Evolutionary conservation across 2,888 invertebrate species (phyloP), one percentile per base, ranked within the genome.

Genomic region (Ommatoiulus sabulosus): DNA sequence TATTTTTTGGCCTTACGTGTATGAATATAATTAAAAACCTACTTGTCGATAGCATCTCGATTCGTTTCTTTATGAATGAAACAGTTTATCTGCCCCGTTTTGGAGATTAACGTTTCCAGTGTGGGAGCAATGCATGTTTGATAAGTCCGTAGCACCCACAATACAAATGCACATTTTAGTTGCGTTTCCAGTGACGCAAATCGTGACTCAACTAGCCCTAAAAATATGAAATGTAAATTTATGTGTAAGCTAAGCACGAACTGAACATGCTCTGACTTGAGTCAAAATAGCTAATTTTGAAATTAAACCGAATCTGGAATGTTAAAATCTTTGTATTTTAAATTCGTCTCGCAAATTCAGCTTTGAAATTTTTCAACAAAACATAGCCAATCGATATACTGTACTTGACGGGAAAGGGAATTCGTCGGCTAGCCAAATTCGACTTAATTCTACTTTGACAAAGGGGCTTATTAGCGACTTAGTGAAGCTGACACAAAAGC

Each of bases 111-210:
- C 7, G 72, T 72, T 24, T 24, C 3, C n/a, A 24, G 72, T 10
- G 72, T 72, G 72, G 72, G 72, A 72, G 72, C 72, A 72, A 72
- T n/a, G 24, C 72, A 10, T 72, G 72, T 24, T 24, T 72, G 24
- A 24, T 24, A 6, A 72, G 24, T 24, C 24, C 3, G 48, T 48
- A 48, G 12, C 10, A 48, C 48, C 10, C 7, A 48, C 8, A 35
- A 2, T 35, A 57, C 1, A 57, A 57, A 57, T 57, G 57, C 72
- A 72, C 72, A 72, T 72, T 72, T 72, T 72, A 24, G 24, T 72
- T 24, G 7, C 20, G 72, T 72, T 72, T 24, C 72, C 72, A 72
- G 24, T 72, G 72, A 72, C 72, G 72, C 72, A 72, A 72, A 24
- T 8, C 24, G 72, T 72, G 72, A 72, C 72, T 24, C 72, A 24